Conservation (phyloP, 2,888 invertebrate genomes). For the Hecatera dysodea region DNA sequence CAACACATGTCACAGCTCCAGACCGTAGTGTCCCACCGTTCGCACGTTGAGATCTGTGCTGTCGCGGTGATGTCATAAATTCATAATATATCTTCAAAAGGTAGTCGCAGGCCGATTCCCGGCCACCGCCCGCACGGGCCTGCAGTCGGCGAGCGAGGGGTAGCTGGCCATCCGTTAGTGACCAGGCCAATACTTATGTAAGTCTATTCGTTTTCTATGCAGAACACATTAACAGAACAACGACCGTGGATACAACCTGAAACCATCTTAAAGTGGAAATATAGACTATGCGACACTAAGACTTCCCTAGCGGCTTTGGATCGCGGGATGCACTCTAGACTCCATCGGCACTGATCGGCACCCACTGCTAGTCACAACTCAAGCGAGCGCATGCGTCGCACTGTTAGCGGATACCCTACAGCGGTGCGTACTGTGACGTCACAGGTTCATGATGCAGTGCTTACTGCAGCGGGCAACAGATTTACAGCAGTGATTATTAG, state of each 20-base stretch:
- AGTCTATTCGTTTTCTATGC: too few species aligned
- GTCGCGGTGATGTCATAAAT: conserved; percentile 3
- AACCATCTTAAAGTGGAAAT: too few species aligned
- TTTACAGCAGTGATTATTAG: conserved; percentile 60
- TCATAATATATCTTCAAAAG: neutral
- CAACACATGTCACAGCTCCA: conserved; percentile 25
- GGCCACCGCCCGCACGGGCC: too few species aligned
- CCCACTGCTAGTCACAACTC: neutral
- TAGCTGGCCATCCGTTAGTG: too few species aligned
- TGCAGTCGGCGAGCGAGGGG: too few species aligned
- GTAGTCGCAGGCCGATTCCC: too few species aligned
- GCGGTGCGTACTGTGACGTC: conserved; percentile 19
- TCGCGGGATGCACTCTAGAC: neutral
- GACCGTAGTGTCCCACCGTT: neutral
- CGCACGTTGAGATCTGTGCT: neutral
- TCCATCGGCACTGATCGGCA: neutral
- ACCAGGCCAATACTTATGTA: too few species aligned
- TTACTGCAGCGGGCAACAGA: conserved; percentile 32
- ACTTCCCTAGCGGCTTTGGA: too few species aligned
- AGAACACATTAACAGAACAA: too few species aligned
- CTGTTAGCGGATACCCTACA: neutral
- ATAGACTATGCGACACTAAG: too few species aligned
- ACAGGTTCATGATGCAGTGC: neutral
- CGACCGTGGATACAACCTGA: too few species aligned
- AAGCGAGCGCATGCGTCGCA: conserved; percentile 6